Conservation (phyloP, 2,888 invertebrate species). For the Pasiphila rectangulata region DNA sequence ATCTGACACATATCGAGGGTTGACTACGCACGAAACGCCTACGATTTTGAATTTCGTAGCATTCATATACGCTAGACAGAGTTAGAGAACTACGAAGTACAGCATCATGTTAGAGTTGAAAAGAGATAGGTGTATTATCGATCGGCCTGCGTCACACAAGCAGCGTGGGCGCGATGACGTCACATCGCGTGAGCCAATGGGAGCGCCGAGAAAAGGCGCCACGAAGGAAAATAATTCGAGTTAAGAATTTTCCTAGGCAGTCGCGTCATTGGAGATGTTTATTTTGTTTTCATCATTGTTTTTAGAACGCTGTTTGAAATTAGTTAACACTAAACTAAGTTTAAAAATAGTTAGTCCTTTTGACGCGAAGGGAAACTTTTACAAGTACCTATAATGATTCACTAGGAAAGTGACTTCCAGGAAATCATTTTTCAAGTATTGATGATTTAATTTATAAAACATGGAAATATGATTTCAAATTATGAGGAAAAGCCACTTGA, state of each 20-base stretch:
- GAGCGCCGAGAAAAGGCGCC: slow-evolving; percentile 63
- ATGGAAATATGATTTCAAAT: too few relatives aligned
- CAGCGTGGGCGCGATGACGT: slow-evolving; percentile 79
- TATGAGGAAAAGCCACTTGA: too few relatives aligned
- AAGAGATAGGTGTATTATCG: slow-evolving; percentile 57
- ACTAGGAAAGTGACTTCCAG: too few relatives aligned
- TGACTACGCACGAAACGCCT: slow-evolving; percentile 71
- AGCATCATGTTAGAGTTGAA: slow-evolving; percentile 32
- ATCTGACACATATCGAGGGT: slow-evolving; percentile 48
- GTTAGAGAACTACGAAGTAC: slow-evolving; percentile 30
- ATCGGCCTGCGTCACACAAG: slow-evolving; percentile 75
- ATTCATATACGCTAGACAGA: slow-evolving; percentile 65
- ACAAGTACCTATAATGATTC: too few relatives aligned
- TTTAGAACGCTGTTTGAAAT: not conserved
- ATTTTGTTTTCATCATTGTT: slow-evolving; percentile 7
- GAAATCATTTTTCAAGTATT: too few relatives aligned
- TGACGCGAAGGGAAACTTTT: too few relatives aligned
- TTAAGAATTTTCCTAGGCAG: slow-evolving; percentile 33
- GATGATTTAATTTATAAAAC: too few relatives aligned
- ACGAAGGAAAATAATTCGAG: slow-evolving; percentile 55
- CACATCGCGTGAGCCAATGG: slow-evolving; percentile 65
- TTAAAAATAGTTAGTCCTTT: too few relatives aligned
- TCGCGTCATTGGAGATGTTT: slow-evolving; percentile 15
- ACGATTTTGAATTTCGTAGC: slow-evolving; percentile 67
- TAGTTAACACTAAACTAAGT: not conserved